Evolutionary conservation across 2,888 invertebrate species (phyloP), one percentile per base, ranked within the genome.

Genomic region (Acanthosepion pharaonis): DNA sequence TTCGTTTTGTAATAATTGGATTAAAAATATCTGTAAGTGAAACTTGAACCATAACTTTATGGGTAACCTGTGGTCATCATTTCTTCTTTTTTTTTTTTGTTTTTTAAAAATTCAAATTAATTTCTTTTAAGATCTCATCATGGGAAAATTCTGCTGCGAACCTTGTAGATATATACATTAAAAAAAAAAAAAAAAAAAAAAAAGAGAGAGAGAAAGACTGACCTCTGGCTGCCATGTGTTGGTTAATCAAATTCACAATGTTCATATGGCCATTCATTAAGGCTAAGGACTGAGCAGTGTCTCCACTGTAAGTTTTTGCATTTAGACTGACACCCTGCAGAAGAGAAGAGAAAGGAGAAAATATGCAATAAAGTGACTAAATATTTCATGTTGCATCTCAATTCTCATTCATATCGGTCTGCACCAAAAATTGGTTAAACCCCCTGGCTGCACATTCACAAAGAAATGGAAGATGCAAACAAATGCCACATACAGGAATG

Each of bases 221-320:
- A 93, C 93, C 93, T 93, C 51, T 48, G n/a, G 96, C 96, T 95
- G 96, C 95, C 18, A 96, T 95, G 95, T 97, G 96, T 95, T 97
- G 97, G 95, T 97, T 97, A 64, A 97, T 97, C 20, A 97, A 95
- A 95, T 97, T 97, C 94, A 97, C 97, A 33, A 97, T 97, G 95
- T 97, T 97, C 95, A 97, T 96, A 95, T 97, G 96, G 20, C 97
- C 97, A 94, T 97, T 96, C 92, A 97, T 95, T 59, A 97, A 95
- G 49, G 97, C 97, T 94, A 97, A 96, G 1, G 97, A 97, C 51
- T 97, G 96, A 0, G 97, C 97, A n/a, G 97, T 97, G 95, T 97
- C 97, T 9, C 97, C 97, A 95, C 96, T 96, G 94, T 96, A 96
- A 8, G 97, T 96, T 95, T 97, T 97, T 53, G 96, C 96, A 94